A percentile compares a stretch with the other conserved stretches of the same genome.
phyloP scores from a whole-genome alignment of 2,113 vertebrate species.

The Nymphicus hollandicus region DNA sequence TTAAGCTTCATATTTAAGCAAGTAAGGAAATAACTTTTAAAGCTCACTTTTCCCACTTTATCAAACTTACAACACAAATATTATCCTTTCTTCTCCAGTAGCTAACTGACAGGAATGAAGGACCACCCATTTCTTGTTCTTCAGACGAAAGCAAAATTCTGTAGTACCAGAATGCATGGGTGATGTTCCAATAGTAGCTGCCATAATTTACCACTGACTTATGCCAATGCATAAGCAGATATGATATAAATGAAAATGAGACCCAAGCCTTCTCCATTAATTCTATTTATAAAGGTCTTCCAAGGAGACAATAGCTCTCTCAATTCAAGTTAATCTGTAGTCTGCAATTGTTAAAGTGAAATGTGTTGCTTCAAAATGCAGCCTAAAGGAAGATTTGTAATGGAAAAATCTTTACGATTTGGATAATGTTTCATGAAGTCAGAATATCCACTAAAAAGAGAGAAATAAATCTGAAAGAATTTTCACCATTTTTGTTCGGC shows the following conservation, averaged over 20 bases:
- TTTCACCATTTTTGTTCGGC: background rate
- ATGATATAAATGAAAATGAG: background rate
- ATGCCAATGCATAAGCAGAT: background rate
- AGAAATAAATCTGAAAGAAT: background rate
- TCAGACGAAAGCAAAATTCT: background rate
- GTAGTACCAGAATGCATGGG: background rate
- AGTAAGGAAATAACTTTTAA: background rate
- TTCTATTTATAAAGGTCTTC: background rate
- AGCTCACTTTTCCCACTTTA: background rate
- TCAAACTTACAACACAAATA: background rate
- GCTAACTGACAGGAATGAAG: background rate
- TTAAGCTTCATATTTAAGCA: background rate
- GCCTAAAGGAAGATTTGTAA: background rate
- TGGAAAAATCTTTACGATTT: background rate
- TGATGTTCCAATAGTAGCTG: background rate
- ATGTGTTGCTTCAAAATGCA: background rate
- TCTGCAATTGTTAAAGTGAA: background rate
- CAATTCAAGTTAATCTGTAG: background rate
- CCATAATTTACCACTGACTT: background rate
- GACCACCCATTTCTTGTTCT: background rate
- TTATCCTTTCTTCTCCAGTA: background rate
- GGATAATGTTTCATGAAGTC: background rate
- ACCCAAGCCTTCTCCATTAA: background rate
- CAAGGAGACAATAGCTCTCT: background rate
- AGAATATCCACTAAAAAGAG: background rate